Percentiles rank a stretch among this genome's conserved stretches.
Conservation (phyloP, 2,888 invertebrate genomes). For the Leptinotarsa peninsularis region DNA sequence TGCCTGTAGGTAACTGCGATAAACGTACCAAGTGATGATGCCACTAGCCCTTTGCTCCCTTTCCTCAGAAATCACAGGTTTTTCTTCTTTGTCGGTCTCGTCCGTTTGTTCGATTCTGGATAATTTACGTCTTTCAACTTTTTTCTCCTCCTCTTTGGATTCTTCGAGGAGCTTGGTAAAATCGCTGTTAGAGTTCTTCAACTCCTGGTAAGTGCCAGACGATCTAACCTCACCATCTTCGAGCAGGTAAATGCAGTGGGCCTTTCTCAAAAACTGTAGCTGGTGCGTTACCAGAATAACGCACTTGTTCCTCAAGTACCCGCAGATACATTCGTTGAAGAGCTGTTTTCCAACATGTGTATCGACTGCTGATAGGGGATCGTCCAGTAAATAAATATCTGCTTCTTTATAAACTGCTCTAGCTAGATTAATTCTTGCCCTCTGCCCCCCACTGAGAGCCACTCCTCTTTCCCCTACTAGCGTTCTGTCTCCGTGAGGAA, state of each 20-base stretch:
- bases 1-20: conserved; percentile 79
- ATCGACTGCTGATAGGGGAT: conserved; percentile 91
- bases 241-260: conserved; percentile 69
- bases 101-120: conserved; percentile 67
- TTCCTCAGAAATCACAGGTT: conserved; percentile 53
- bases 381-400: conserved; percentile 87
- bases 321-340: conserved; percentile 81
- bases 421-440: conserved; percentile 87
- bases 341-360: conserved; percentile 87
- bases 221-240: conserved; percentile 70
- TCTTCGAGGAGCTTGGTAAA: conserved; percentile 74
- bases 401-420: conserved; percentile 86
- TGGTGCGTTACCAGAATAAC: conserved; percentile 81
- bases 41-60: conserved; percentile 75
- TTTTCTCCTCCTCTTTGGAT: conserved; percentile 42
- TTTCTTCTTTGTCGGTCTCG: conserved; percentile 19
- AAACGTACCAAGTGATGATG: conserved; percentile 67
- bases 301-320: conserved; percentile 75
- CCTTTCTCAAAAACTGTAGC: conserved; percentile 73
- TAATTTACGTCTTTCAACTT: conserved; percentile 33
- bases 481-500: conserved; percentile 84
- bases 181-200: conserved; percentile 78
- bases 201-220: conserved; percentile 71
- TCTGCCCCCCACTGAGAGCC: conserved; percentile 78
- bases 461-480: conserved; percentile 75